A percentile compares a stretch with the other conserved stretches of the same genome.
These are phyloP conservation scores for Anoplopoma fimbria DNA, from an alignment of 2,113 vertebrate genomes.

Conservation along the genomic window DNA sequence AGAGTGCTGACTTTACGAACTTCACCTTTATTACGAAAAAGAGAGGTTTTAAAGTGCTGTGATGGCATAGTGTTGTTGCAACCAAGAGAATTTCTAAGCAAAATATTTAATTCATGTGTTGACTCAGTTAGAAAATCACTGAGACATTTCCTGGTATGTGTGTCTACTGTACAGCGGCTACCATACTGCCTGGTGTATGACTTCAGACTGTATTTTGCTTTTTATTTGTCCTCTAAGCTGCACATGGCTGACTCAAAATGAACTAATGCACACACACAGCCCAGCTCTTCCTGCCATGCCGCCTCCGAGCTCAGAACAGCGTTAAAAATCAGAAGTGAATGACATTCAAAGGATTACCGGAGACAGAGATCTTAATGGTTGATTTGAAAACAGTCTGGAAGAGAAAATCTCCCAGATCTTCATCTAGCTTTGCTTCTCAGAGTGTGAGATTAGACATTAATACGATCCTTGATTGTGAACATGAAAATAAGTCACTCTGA, in stretches of 20 bases:
- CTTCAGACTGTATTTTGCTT: constrained; percentile 33
- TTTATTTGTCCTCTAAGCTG: constrained; percentile 36
- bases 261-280: constrained; percentile 35
- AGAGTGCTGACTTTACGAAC: constrained; percentile 54
- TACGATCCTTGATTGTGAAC: constrained; percentile 74
- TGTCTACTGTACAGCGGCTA: background rate
- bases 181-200: constrained; percentile 10
- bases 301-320: constrained; percentile 38
- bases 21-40: constrained; percentile 45
- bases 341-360: constrained; percentile 70
- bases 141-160: constrained; percentile 39
- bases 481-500: constrained; percentile 75
- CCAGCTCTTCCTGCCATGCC: constrained; percentile 23
- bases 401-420: constrained; percentile 73
- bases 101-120: constrained; percentile 67
- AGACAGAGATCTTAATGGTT: constrained; percentile 72
- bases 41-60: constrained; percentile 44
- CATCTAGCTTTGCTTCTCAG: constrained; percentile 75
- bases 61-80: constrained; percentile 36
- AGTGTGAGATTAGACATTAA: constrained; percentile 77
- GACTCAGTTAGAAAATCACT: constrained; percentile 28
- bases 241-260: constrained; percentile 15
- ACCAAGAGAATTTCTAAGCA: constrained; percentile 41
- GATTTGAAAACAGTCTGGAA: constrained; percentile 70
- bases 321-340: constrained; percentile 66